Base-by-base conservation (phyloP, 2,888 invertebrate species). In the Vesta saturnalis region DNA sequence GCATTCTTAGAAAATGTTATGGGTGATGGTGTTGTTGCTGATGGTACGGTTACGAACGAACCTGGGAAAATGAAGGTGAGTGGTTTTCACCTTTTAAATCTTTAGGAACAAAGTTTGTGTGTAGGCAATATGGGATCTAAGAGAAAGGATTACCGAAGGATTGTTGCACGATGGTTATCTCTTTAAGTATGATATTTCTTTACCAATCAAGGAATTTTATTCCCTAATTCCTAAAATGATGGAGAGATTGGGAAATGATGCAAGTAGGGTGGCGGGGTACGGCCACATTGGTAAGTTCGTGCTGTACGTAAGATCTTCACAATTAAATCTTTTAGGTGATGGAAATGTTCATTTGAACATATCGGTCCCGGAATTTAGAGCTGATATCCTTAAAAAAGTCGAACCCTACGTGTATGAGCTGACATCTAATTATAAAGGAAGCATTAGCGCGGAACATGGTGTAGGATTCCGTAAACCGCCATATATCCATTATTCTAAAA, bases 371-470 rank as follows among this genome's bases (percentile, higher is more conserved):
- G 85, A 90, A 75, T 92, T 90, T 80, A 88, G 85, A 23, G 84
- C 88, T 58, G 89, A 89, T 66, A 85, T 91, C 6, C 84, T 88
- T 5, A 83, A 87, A 3, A 85, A 88, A 73, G 87, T 99, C 66
- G 98, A 99, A 81, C 97, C 98, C 0, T 97, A 90, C 82, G 89
- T 99, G 15, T 99, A 94, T 82, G 95, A 98, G 82, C 94, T 93
- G 85, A 93, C 95, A 0, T 87, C 92, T 0, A 87, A 91, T 73
- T 83, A 92, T 47, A 89, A 88, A 21, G 99, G 99, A 0, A 98
- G 98, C 76, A 87, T 95, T 0, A 97, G 97, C 81, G 98, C 99
- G 0, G 99, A 99, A 83, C 99, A 99, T 83, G 99, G 99, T 0
- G 90, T 99, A 35, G 99, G 98, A 0, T 94, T 96, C 79, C 89